A percentile compares a stretch with the other conserved stretches of the same genome.
Conservation (phyloP, 2,113 vertebrate species). For the Peromyscus maniculatus region DNA sequence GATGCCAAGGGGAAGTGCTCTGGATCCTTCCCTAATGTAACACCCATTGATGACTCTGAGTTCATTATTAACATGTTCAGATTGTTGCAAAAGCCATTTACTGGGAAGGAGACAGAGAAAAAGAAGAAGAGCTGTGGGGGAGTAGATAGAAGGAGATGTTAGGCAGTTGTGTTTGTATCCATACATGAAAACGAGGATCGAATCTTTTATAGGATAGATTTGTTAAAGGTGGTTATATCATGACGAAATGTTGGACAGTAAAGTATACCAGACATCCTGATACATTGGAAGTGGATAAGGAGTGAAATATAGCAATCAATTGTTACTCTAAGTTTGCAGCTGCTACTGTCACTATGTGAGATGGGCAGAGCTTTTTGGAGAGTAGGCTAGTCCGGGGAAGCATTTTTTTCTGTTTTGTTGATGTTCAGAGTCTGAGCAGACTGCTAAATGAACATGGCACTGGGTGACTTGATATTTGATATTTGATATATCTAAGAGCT, state of each 20-base stretch:
- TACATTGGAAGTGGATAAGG: neutral
- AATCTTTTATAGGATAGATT: neutral
- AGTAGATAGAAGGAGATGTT: neutral
- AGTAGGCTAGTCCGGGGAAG: neutral
- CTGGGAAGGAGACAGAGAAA: neutral
- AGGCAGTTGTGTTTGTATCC: neutral
- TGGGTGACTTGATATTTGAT: conserved; percentile 12
- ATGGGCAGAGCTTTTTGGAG: neutral
- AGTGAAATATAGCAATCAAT: neutral
- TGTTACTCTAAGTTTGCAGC: neutral
- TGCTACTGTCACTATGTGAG: neutral
- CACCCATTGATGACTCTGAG: accelerated
- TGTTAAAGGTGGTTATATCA: neutral
- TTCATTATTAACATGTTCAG: neutral
- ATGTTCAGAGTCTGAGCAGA: neutral
- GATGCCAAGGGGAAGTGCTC: neutral
- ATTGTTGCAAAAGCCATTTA: neutral
- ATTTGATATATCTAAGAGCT: neutral
- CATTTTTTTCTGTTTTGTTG: neutral
- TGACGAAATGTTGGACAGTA: neutral
- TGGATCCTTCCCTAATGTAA: neutral
- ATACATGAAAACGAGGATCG: neutral
- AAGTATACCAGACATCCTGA: neutral
- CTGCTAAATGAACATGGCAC: neutral
- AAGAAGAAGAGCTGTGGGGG: neutral